Percentiles rank a stretch among this genome's conserved stretches.
Evolutionary conservation across 2,113 vertebrate species (phyloP).

Genomic region (Neolamprologus modestus): DNA sequence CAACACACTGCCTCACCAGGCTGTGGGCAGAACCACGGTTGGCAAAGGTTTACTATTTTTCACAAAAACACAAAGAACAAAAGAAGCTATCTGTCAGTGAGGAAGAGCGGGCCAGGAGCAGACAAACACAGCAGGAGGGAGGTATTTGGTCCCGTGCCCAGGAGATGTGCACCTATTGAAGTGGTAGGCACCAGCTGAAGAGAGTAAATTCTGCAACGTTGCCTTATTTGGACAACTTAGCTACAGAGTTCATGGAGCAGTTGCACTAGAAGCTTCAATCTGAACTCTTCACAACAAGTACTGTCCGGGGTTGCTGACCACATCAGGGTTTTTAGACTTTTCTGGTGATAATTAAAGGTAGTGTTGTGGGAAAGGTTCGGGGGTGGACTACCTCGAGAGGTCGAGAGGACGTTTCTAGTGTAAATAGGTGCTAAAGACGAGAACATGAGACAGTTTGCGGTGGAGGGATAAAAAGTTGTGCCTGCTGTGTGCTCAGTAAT

Average conservation of each 20-base stretch:
- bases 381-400: neutral
- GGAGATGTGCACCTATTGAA: constrained; percentile 36
- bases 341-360: neutral
- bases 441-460: neutral
- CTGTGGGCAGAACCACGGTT: neutral
- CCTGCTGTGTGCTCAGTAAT: neutral
- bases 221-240: neutral
- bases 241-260: neutral
- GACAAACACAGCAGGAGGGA: constrained; percentile 20
- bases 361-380: neutral
- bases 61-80: constrained; percentile 36
- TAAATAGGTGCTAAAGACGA: neutral
- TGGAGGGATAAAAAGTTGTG: neutral
- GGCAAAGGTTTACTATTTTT: constrained; percentile 50
- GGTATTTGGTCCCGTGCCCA: constrained; percentile 30
- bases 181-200: neutral
- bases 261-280: neutral
- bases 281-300: neutral
- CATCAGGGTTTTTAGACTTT: neutral
- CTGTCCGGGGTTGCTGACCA: neutral
- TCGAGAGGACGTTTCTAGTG: neutral
- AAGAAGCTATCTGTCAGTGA: constrained; percentile 36
- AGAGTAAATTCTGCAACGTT: constrained; percentile 3
- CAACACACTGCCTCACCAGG: constrained; percentile 29
- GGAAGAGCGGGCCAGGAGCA: neutral